A percentile compares a stretch with the other conserved stretches of the same genome.
Evolutionary conservation across 2,797 vertebrate genomes (phyloP).

Genomic region (Pseudochirops corinnae): DNA sequence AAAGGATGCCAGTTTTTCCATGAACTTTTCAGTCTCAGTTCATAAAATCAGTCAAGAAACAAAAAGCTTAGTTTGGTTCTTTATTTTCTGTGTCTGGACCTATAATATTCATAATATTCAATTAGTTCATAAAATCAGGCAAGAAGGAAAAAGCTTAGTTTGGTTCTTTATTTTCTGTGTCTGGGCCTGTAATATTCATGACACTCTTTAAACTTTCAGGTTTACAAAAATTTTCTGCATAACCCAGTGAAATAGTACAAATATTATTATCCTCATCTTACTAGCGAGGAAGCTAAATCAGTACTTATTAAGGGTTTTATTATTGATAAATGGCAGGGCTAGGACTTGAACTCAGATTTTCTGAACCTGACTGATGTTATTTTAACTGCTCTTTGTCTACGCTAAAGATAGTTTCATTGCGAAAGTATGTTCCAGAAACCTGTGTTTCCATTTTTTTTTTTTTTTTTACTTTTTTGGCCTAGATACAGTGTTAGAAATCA

Average conservation of each 20-base stretch:
- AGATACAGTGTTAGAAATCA: neutral
- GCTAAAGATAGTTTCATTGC: neutral
- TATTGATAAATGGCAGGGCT: neutral
- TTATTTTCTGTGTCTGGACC: slow-evolving; percentile 31
- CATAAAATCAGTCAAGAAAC: slow-evolving; percentile 10
- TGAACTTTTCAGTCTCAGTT: slow-evolving; percentile 38
- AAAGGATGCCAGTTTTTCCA: neutral
- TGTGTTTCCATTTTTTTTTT: neutral
- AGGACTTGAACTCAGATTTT: neutral
- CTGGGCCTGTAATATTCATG: neutral
- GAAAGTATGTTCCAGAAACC: neutral
- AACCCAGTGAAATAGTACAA: neutral
- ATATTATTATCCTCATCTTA: neutral
- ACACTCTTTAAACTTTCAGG: neutral
- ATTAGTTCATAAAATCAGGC: slow-evolving; percentile 5
- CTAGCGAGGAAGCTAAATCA: neutral
- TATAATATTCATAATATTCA: neutral
- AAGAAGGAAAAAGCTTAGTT: neutral
- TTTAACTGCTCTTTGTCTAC: neutral
- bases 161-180: slow-evolving; percentile 29
- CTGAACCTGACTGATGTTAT: neutral
- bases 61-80: neutral
- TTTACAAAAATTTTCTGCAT: neutral
- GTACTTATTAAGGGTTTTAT: neutral
- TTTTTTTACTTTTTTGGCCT: neutral